Conservation (phyloP, 1,140 invertebrate genomes). For the Heliconius eleuchia region DNA sequence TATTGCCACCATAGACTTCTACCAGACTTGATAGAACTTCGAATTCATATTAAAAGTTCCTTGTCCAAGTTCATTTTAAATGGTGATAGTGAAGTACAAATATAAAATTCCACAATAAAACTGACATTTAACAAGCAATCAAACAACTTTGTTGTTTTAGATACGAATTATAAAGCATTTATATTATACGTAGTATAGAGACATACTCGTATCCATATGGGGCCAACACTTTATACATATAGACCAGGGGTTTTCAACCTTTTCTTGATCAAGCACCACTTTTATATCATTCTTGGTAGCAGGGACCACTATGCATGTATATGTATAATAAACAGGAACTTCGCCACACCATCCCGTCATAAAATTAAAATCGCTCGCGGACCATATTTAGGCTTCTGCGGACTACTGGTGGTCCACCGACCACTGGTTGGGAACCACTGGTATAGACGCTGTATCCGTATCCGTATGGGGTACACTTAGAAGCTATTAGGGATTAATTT, state of each 20-base stretch:
- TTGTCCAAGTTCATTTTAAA: slow-evolving; percentile 7
- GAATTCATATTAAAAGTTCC: background rate
- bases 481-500: slow-evolving; percentile 40
- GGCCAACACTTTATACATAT: background rate
- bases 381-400: too few species aligned
- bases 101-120: slow-evolving; percentile 57
- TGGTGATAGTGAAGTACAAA: slow-evolving; percentile 39
- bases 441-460: background rate
- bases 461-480: slow-evolving; percentile 45
- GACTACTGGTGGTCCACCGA: too few species aligned
- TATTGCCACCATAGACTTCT: slow-evolving; percentile 35
- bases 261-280: too few species aligned
- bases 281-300: too few species aligned
- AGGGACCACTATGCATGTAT: too few species aligned
- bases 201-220: slow-evolving; percentile 43
- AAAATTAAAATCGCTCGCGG: too few species aligned
- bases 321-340: too few species aligned
- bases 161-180: slow-evolving; percentile 34
- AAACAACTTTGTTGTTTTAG: slow-evolving; percentile 57
- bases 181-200: slow-evolving; percentile 16
- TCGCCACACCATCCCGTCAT: too few species aligned
- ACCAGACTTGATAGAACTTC: slow-evolving; percentile 39
- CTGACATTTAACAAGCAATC: slow-evolving; percentile 53
- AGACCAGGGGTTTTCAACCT: too few species aligned
- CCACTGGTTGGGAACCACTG: too few species aligned